phyloP scores from a whole-genome alignment of 2,797 vertebrate genomes.

The Hipposideros larvatus region DNA sequence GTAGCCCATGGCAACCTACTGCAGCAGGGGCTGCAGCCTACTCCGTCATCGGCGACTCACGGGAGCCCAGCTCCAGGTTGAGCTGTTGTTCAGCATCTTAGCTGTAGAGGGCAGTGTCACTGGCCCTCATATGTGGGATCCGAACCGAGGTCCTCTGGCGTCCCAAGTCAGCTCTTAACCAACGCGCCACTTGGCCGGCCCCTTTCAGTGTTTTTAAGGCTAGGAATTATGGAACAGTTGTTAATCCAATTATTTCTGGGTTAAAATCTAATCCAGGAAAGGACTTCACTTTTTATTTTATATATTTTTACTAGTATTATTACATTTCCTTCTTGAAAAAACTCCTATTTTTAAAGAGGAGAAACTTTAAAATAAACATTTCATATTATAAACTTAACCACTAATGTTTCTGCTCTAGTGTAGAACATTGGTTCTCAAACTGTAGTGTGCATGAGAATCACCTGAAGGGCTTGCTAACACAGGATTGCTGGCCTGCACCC shows the following conservation, averaged over 20 bases:
- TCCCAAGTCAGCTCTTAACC: too few relatives aligned
- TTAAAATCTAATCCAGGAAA: slow-evolving; percentile 52
- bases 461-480: neutral
- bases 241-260: slow-evolving; percentile 31
- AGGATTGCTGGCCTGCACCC: neutral
- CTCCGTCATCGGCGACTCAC: too few relatives aligned
- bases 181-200: too few relatives aligned
- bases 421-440: slow-evolving; percentile 19
- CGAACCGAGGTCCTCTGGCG: too few relatives aligned
- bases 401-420: neutral
- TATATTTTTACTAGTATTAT: slow-evolving; percentile 13
- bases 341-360: neutral
- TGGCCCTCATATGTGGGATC: too few relatives aligned
- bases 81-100: too few relatives aligned
- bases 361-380: slow-evolving; percentile 14
- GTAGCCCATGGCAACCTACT: too few relatives aligned
- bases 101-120: too few relatives aligned
- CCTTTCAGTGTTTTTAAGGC: slow-evolving; percentile 30
- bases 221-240: neutral
- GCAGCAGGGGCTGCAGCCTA: too few relatives aligned
- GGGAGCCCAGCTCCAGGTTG: too few relatives aligned
- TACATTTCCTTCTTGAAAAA: neutral
- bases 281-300: slow-evolving; percentile 11
- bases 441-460: neutral
- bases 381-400: slow-evolving; percentile 3